Conservation (phyloP, 1,140 invertebrate species). For the Acromyrmex echinatior region DNA sequence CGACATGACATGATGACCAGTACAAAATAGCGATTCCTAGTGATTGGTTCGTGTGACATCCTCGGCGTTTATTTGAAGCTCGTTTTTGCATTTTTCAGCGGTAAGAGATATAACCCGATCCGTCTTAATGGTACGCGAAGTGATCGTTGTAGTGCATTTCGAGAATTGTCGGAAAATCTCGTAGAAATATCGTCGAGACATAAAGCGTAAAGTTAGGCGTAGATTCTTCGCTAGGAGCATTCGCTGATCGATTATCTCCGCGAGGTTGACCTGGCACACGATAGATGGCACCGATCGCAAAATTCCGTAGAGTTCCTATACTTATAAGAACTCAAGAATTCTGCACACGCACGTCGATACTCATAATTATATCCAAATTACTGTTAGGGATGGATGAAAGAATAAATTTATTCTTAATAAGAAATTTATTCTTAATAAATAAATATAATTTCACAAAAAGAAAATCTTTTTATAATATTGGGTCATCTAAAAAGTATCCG, state of each 20-base stretch:
- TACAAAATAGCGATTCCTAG: neutral
- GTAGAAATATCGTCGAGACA: neutral
- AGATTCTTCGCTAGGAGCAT: neutral
- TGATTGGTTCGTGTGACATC: neutral
- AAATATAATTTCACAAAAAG: too few relatives aligned
- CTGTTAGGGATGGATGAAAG: neutral
- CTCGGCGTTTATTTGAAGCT: neutral
- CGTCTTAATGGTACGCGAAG: too few relatives aligned
- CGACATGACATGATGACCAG: neutral
- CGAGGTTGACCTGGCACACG: constrained; percentile 26
- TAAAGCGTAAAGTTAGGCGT: too few relatives aligned
- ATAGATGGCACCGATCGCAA: constrained; percentile 58
- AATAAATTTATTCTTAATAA: too few relatives aligned
- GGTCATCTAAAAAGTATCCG: too few relatives aligned
- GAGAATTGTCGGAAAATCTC: neutral
- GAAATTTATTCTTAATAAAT: too few relatives aligned
- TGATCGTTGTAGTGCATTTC: neutral
- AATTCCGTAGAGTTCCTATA: neutral
- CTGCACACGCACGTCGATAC: neutral
- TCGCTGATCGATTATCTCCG: neutral
- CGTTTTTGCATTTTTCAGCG: neutral
- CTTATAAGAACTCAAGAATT: too few relatives aligned
- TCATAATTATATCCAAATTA: neutral
- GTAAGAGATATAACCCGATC: neutral
- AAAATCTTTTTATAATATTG: too few relatives aligned